Evolutionary conservation across 2,888 invertebrate genomes (phyloP), one percentile per base, ranked within the genome.

Genomic region (Clostera curtula): DNA sequence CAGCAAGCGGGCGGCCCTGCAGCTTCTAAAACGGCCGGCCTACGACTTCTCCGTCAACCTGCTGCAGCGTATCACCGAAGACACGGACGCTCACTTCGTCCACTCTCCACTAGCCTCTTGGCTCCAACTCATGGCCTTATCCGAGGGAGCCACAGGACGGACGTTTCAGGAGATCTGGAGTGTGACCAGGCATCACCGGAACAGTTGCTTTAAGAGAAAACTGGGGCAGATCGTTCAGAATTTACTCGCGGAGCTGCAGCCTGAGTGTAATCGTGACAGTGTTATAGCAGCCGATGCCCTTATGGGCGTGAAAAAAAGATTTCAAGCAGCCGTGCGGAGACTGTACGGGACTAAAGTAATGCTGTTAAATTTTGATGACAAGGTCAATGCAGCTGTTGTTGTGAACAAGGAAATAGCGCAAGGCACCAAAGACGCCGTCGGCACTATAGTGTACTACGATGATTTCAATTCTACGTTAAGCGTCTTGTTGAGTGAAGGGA

Each of bases 71-170:
- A 67, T 73, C 1, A 37, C 60, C 0, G 47, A 61, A 16, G 57
- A 65, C 5, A 64, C 55, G 0, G 47, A 55, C 2, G 54, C 50
- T 0, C 75, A 79, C 39, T 79, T 75, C 25, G 67, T 72, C 0
- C 75, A 57, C 29, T 74, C 79, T 0, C 79, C 79, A 0, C 28
- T 76, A 2, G 59, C 68, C 0, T 63, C 68, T 2, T 79, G 75
- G 72, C 29, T 74, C 17, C 76, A 79, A 29, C 37, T 79, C 1
- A 34, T 57, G 4, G 58, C 68, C 0, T 12, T 77, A 5, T 62
- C 72, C 0, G 69, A 73, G 35, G 75, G 76, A 0, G 68, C 77
- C 0, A 34, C 29, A 0, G 65, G 63, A 0, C 18, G 14, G 0
- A 72, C 74, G 0, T 35, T 57, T 2, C 38, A 37, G 3, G 72